phyloP scores from a whole-genome alignment of 1,140 invertebrate species.

The Drosophila chauvacae region DNA sequence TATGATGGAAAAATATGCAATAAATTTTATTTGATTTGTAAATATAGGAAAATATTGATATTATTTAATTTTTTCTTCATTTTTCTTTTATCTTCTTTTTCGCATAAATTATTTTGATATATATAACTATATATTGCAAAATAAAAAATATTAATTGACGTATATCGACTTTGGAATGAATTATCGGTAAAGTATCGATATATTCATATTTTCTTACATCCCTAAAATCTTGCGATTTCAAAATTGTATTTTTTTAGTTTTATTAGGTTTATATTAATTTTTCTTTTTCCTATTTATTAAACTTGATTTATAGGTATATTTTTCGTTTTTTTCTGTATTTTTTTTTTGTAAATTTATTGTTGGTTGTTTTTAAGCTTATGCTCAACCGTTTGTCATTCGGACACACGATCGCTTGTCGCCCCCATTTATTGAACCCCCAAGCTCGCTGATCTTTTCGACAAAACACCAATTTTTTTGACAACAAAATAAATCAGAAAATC shows the following conservation, averaged over 20 bases:
- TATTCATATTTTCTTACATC: background rate
- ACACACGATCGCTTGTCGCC: slow-evolving; percentile 39
- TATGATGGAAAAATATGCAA: too few relatives aligned
- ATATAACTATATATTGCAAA: background rate
- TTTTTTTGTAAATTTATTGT: background rate
- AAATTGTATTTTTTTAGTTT: background rate
- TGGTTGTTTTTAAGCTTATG: slow-evolving; percentile 17
- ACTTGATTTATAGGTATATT: too few relatives aligned
- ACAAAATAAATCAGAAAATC: background rate
- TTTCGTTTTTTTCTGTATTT: background rate
- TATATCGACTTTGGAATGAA: background rate
- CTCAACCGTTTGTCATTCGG: slow-evolving; percentile 40
- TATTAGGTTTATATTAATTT: background rate
- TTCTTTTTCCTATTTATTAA: too few relatives aligned
- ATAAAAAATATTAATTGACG: background rate
- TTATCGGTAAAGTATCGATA: background rate
- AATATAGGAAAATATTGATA: background rate
- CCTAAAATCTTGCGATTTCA: background rate
- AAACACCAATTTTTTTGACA: background rate
- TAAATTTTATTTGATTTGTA: background rate
- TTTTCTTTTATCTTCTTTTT: too few relatives aligned
- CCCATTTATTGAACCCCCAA: slow-evolving; percentile 30
- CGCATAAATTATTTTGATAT: too few relatives aligned
- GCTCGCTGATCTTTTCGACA: slow-evolving; percentile 15
- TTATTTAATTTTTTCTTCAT: background rate